These are phyloP conservation scores for Fistularia commersonii DNA, from an alignment of 2,797 vertebrate genomes.

Conservation along the genomic window DNA sequence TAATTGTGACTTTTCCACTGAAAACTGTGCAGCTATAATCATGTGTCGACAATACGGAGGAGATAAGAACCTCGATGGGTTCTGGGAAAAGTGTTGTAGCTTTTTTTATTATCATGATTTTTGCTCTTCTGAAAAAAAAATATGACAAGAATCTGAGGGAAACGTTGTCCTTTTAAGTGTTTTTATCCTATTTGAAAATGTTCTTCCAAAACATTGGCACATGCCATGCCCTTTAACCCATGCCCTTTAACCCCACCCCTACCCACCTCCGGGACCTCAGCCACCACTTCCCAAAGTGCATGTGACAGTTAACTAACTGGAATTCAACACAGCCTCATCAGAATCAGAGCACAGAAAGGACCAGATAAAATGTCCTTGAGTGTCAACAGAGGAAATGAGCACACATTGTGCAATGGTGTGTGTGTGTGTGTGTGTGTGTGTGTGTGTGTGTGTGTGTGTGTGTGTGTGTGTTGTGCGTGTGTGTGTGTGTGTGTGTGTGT, in stretches of 20 bases:
- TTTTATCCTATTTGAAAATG: slow-evolving; percentile 75
- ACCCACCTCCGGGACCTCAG: neutral
- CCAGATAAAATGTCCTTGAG: slow-evolving; percentile 21
- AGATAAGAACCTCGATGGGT: slow-evolving; percentile 70
- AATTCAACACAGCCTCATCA: slow-evolving; percentile 50
- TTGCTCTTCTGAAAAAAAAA: no score
- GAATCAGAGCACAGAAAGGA: slow-evolving; percentile 49
- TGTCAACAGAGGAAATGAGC: slow-evolving; percentile 36
- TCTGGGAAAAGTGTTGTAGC: slow-evolving; percentile 72
- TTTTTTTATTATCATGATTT: slow-evolving; percentile 56
- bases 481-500: neutral
- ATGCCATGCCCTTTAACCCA: slow-evolving; percentile 50
- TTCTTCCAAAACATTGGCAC: slow-evolving; percentile 82
- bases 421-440: slow-evolving; percentile 13
- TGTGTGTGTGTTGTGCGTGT: slow-evolving; percentile 3
- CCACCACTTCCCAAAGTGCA: neutral
- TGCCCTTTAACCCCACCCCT: slow-evolving; percentile 32
- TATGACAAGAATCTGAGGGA: slow-evolving; percentile 52
- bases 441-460: slow-evolving; percentile 3
- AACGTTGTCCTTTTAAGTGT: slow-evolving; percentile 70
- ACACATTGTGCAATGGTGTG: slow-evolving; percentile 33
- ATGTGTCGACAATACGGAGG: slow-evolving; percentile 72
- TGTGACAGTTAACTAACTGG: slow-evolving; percentile 35
- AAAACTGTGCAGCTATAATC: slow-evolving; percentile 86
- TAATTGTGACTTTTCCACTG: slow-evolving; percentile 75